phyloP scores from a whole-genome alignment of 1,140 invertebrate species.

The Megalopta genalis region DNA sequence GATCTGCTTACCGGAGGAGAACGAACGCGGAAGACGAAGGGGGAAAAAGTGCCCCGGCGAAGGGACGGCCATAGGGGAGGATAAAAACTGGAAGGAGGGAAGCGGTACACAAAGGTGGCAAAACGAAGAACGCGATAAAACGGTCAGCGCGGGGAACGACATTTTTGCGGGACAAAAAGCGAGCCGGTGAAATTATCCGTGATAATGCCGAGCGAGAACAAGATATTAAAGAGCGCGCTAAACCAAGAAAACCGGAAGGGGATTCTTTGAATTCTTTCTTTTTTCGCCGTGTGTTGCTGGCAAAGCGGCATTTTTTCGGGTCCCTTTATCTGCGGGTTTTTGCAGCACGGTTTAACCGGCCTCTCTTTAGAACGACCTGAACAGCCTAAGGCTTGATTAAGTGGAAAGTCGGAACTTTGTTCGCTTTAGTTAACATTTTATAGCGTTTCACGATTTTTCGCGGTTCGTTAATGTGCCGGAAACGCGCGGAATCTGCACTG shows the following conservation, averaged over 20 bases:
- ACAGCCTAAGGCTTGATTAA: no score
- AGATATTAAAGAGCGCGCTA: neutral
- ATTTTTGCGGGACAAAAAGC: neutral
- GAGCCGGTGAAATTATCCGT: slow-evolving; percentile 12
- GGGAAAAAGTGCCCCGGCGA: slow-evolving; percentile 26
- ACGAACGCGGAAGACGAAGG: no score
- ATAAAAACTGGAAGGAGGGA: neutral
- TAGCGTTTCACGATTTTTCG: no score
- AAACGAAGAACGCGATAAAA: slow-evolving; percentile 4
- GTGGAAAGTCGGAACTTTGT: no score
- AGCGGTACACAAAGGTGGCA: neutral
- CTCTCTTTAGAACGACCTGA: no score
- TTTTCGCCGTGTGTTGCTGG: neutral
- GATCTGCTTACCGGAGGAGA: no score
- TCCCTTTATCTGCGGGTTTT: no score
- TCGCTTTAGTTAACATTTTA: no score
- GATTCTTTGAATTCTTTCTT: neutral
- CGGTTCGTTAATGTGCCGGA: no score
- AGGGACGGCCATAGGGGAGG: slow-evolving; percentile 16
- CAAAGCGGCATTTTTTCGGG: neutral
- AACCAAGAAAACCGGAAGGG: neutral
- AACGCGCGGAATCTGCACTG: no score
- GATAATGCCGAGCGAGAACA: neutral
- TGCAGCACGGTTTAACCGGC: no score
- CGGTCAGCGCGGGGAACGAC: neutral